phyloP scores from a whole-genome alignment of 2,113 vertebrate genomes.

The human region GRCh38 chr14:38571001-38571500 shows the following conservation, averaged over 20 bases:
- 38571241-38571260: not conserved
- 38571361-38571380: not conserved
- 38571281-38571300: not conserved
- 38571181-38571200: not conserved
- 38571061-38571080: slow-evolving; percentile 9
- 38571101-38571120: not conserved
- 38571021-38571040: no score
- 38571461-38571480: not conserved
- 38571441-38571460: not conserved
- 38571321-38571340: slow-evolving; percentile 7
- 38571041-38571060: not conserved
- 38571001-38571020: not conserved
- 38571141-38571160: not conserved
- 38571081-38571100: not conserved
- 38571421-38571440: not conserved
- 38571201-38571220: not conserved
- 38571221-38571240: not conserved
- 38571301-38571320: not conserved
- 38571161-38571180: not conserved
- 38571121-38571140: not conserved
- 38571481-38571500: no score
- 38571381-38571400: not conserved
- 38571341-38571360: not conserved
- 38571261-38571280: not conserved
- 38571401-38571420: not conserved